Evolutionary conservation across 1,140 invertebrate species (phyloP).

Genomic region (Drosophila trapezifrons): DNA sequence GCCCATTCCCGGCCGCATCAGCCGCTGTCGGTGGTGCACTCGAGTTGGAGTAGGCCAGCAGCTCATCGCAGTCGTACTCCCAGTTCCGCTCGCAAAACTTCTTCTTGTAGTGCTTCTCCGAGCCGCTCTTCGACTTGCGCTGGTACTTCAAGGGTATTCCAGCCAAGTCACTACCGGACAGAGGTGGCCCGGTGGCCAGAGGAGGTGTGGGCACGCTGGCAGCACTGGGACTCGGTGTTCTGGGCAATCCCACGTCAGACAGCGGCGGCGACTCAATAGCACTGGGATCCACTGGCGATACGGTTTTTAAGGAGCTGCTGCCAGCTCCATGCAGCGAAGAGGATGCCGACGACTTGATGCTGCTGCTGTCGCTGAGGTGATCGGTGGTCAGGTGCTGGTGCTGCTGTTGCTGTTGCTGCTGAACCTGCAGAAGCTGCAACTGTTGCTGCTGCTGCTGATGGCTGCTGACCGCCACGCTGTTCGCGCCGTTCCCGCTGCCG

Average conservation of each 20-base stretch:
- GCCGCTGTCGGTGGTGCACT: conserved; percentile 65
- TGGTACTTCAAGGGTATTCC: conserved; percentile 87
- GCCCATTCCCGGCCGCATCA: conserved; percentile 69
- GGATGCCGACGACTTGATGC: conserved; percentile 70
- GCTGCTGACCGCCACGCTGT: conserved; percentile 14
- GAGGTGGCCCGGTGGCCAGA: conserved; percentile 55
- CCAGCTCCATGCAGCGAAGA: conserved; percentile 57
- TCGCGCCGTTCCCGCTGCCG: conserved; percentile 3
- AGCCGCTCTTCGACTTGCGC: conserved; percentile 86
- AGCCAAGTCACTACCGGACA: conserved; percentile 35
- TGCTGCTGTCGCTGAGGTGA: conserved; percentile 79
- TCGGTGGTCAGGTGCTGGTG: conserved; percentile 56
- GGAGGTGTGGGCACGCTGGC: conserved; percentile 85
- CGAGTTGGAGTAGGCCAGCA: conserved; percentile 75
- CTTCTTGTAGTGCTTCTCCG: conserved; percentile 90
- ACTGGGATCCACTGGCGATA: conserved; percentile 70
- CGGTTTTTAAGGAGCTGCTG: conserved; percentile 63
- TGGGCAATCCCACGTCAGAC: conserved; percentile 86
- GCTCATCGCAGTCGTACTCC: conserved; percentile 85
- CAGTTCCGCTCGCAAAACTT: conserved; percentile 89
- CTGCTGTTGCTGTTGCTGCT: conserved; percentile 26
- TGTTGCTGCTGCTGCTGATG: conserved; percentile 18
- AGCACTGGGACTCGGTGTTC: conserved; percentile 88
- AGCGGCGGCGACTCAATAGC: conserved; percentile 85
- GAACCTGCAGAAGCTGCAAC: conserved; percentile 17